Evolutionary conservation across 2,113 vertebrate genomes (phyloP).

Genomic region (Alligator sinensis): DNA sequence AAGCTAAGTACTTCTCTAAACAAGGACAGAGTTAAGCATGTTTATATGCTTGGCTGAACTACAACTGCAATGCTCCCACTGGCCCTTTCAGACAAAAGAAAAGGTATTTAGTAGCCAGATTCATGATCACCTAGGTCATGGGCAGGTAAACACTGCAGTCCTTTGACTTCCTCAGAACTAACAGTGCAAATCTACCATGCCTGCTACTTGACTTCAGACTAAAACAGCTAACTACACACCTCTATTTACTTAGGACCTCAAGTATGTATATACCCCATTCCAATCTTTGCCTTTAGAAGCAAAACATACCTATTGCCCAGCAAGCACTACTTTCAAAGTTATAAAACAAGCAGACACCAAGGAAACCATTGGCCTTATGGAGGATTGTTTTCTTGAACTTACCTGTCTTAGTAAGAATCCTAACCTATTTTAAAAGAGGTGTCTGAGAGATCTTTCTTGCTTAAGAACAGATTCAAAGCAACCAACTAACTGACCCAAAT

Average conservation of each 20-base stretch:
- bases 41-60: conserved; percentile 1
- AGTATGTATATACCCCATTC: background rate
- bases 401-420: too few species aligned
- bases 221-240: too few species aligned
- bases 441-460: background rate
- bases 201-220: too few species aligned
- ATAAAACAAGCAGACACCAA: background rate
- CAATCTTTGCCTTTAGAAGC: background rate
- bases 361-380: background rate
- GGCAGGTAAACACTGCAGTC: background rate
- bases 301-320: background rate
- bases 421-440: background rate
- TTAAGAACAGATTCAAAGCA: background rate
- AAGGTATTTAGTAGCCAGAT: background rate
- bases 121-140: background rate
- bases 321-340: background rate
- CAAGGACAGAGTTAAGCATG: conserved; percentile 9
- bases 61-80: background rate
- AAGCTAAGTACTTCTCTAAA: conserved; percentile 23
- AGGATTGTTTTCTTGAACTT: background rate
- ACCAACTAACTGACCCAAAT: background rate
- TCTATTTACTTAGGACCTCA: too few species aligned
- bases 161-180: background rate
- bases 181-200: too few species aligned
- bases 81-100: background rate